Evolutionary conservation across 2,888 invertebrate species (phyloP).

Genomic region (Steinernema carpocapsae): DNA sequence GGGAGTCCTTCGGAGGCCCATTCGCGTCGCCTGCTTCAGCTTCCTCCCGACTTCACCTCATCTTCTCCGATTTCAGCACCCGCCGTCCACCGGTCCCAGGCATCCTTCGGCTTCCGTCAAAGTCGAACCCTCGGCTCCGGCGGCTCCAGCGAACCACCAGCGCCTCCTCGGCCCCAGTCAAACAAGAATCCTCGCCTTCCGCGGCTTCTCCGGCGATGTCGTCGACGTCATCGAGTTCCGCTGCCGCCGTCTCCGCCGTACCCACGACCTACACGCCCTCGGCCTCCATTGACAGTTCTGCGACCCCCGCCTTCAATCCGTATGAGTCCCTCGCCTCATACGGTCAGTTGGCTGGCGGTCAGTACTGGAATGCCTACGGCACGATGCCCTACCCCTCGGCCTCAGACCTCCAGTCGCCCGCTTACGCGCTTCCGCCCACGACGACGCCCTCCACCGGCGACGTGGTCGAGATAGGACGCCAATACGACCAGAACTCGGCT

Average conservation of each 20-base stretch:
- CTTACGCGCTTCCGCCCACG: slow-evolving; percentile 21
- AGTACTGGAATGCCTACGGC: slow-evolving; percentile 24
- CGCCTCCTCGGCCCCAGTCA: slow-evolving; percentile 4
- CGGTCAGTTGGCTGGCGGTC: background rate
- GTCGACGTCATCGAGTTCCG: slow-evolving; percentile 28
- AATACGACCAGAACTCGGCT: background rate
- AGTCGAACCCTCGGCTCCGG: background rate
- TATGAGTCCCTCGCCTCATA: slow-evolving; percentile 13
- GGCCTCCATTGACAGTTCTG: slow-evolving; percentile 1
- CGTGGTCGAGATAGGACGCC: slow-evolving; percentile 28
- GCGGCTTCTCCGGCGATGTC: slow-evolving; percentile 26
- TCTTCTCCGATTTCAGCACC: slow-evolving; percentile 3
- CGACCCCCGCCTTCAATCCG: slow-evolving; percentile 24
- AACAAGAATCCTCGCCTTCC: slow-evolving; percentile 23
- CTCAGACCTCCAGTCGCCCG: slow-evolving; percentile 29
- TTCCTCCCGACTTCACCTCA: background rate
- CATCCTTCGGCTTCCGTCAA: background rate
- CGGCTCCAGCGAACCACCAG: slow-evolving; percentile 2
- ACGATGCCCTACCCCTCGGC: slow-evolving; percentile 17
- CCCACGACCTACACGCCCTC: slow-evolving; percentile 2
- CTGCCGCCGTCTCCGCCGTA: no score
- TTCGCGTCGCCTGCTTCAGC: no score
- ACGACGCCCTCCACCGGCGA: slow-evolving; percentile 24
- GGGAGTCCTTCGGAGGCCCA: slow-evolving; percentile 4
- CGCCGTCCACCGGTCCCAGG: slow-evolving; percentile 1